Evolutionary conservation across 2,113 vertebrate genomes (phyloP).

Genomic region (Stictonetta naevosa): DNA sequence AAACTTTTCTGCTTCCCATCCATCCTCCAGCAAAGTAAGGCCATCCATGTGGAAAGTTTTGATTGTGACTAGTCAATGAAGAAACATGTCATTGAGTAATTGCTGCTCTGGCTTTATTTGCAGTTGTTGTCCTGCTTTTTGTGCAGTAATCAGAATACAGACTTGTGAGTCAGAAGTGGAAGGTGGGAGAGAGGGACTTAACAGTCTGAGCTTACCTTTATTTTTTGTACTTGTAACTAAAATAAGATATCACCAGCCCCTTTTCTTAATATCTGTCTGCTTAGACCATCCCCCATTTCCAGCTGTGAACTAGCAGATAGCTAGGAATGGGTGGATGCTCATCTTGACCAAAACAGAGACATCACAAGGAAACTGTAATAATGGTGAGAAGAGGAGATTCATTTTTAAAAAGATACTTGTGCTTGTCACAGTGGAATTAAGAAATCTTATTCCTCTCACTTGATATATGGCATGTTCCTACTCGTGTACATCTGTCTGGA

Average conservation of each 20-base stretch:
- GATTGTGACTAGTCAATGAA: background rate
- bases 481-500: slow-evolving; percentile 11
- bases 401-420: background rate
- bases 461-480: slow-evolving; percentile 2
- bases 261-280: background rate
- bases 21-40: background rate
- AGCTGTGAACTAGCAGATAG: background rate
- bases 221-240: background rate
- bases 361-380: background rate
- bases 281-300: background rate
- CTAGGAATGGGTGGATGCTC: background rate
- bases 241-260: accelerated
- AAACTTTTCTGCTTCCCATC: background rate
- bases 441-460: slow-evolving; percentile 23
- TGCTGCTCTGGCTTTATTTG: slow-evolving; percentile 8
- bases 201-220: background rate
- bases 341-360: background rate
- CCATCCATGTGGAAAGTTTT: background rate
- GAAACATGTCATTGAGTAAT: background rate
- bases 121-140: background rate
- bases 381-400: background rate
- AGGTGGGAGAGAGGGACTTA: background rate
- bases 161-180: background rate
- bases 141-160: background rate
- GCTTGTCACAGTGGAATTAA: slow-evolving; percentile 50